phyloP scores from a whole-genome alignment of 2,888 invertebrate species.

The Byasa hedistus region DNA sequence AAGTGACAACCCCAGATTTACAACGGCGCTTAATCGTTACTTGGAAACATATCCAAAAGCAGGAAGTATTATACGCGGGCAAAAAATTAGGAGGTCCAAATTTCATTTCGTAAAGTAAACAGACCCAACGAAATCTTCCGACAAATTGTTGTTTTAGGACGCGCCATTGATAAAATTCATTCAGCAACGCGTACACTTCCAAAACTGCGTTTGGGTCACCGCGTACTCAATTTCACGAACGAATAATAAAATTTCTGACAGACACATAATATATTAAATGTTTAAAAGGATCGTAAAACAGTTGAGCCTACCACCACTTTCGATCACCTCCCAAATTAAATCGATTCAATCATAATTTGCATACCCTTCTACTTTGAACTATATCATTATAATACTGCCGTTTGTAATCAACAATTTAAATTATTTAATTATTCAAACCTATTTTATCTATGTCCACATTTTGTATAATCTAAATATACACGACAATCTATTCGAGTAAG shows the following conservation, averaged over 20 bases:
- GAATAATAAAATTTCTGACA: neutral
- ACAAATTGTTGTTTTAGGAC: slow-evolving; percentile 27
- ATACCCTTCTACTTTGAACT: too few species aligned
- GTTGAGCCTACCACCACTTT: too few species aligned
- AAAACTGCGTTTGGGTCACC: slow-evolving; percentile 1
- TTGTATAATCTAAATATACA: too few species aligned
- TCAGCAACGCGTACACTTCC: slow-evolving; percentile 1
- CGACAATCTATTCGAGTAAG: too few species aligned
- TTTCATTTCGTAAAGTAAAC: slow-evolving; percentile 24
- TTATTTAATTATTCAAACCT: too few species aligned
- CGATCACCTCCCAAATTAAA: too few species aligned
- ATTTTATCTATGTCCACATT: too few species aligned
- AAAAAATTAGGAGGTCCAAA: slow-evolving; percentile 25
- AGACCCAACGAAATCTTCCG: slow-evolving; percentile 5
- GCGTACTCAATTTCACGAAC: neutral
- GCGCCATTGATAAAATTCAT: slow-evolving; percentile 24
- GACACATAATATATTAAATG: neutral
- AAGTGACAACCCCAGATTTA: slow-evolving; percentile 13
- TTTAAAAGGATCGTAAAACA: too few species aligned
- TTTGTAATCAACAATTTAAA: too few species aligned
- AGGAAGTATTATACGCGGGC: slow-evolving; percentile 16
- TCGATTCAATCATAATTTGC: too few species aligned
- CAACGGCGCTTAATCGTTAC: slow-evolving; percentile 23
- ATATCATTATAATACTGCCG: too few species aligned
- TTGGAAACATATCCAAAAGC: slow-evolving; percentile 17